Evolutionary conservation across 2,797 vertebrate genomes (phyloP).

Genomic region (Antennarius maculatus): DNA sequence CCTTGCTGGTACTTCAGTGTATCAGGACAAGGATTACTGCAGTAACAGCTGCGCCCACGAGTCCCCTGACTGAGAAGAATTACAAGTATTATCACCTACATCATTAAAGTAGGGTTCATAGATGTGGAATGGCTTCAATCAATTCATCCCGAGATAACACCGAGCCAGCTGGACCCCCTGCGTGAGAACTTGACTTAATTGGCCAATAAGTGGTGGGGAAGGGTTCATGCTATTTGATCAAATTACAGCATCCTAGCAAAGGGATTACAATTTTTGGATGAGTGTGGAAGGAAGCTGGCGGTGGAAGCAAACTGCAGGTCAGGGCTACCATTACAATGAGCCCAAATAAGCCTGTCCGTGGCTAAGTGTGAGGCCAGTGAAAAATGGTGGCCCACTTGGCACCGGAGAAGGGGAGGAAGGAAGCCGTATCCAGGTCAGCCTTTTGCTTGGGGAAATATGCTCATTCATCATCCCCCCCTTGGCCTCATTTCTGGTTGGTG

Average conservation of each 20-base stretch:
- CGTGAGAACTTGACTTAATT: constrained; percentile 99
- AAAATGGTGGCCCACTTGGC: constrained; percentile 94
- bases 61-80: constrained; percentile 99
- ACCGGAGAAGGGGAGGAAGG: constrained; percentile 79
- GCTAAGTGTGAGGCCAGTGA: constrained; percentile 87
- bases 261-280: constrained; percentile 91
- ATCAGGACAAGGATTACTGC: constrained; percentile 93
- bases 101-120: constrained; percentile 99
- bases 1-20: constrained; percentile 88
- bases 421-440: constrained; percentile 91
- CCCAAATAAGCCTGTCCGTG: constrained; percentile 84
- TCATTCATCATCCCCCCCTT: constrained; percentile 91
- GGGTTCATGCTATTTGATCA: constrained; percentile 96
- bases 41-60: constrained; percentile 95
- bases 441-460: constrained; percentile 89
- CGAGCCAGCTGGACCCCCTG: constrained; percentile 98
- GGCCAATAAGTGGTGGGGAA: constrained; percentile 99
- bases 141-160: constrained; percentile 97
- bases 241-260: constrained; percentile 90
- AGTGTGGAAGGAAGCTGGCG: constrained; percentile 70
- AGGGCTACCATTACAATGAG: constrained; percentile 82
- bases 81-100: constrained; percentile 99
- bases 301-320: constrained; percentile 75
- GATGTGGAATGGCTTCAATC: constrained; percentile 97
- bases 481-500: constrained; percentile 96